These are phyloP conservation scores for Anniella stebbinsi DNA, from an alignment of 2,797 vertebrate genomes.

Conservation along the genomic window DNA sequence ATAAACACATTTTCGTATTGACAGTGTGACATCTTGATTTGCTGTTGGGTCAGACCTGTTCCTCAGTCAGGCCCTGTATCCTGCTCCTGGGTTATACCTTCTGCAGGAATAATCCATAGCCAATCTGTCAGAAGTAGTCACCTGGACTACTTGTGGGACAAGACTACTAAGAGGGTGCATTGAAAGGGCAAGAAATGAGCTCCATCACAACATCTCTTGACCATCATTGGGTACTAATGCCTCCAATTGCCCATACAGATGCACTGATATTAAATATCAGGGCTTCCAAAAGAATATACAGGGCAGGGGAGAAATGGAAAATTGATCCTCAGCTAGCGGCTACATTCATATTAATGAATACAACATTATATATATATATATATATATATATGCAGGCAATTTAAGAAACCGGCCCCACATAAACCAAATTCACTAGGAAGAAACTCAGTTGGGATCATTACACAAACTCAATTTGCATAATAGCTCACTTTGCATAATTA, in stretches of 20 bases:
- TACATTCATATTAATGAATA: slow-evolving; percentile 11
- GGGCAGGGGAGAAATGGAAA: background rate
- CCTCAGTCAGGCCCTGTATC: too few relatives aligned
- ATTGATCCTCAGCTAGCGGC: background rate
- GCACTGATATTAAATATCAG: background rate
- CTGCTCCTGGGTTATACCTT: too few relatives aligned
- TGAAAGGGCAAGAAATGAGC: too few relatives aligned
- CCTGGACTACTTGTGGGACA: background rate
- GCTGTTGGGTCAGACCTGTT: background rate
- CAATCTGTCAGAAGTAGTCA: background rate
- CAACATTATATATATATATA: too few relatives aligned
- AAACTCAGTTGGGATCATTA: slow-evolving; percentile 42
- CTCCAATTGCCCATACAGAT: background rate
- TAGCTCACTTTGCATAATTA: slow-evolving; percentile 35
- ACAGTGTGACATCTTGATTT: background rate
- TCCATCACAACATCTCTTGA: background rate
- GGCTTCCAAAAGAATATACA: background rate
- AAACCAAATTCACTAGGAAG: slow-evolving; percentile 12
- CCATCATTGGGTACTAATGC: background rate
- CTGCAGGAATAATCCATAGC: background rate
- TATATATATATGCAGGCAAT: background rate
- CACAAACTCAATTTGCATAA: slow-evolving; percentile 44
- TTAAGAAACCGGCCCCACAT: background rate
- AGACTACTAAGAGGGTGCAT: background rate
- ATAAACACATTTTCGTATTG: background rate